phyloP scores from a whole-genome alignment of 2,797 vertebrate genomes.

The Cryptoblepharus egeriae region DNA sequence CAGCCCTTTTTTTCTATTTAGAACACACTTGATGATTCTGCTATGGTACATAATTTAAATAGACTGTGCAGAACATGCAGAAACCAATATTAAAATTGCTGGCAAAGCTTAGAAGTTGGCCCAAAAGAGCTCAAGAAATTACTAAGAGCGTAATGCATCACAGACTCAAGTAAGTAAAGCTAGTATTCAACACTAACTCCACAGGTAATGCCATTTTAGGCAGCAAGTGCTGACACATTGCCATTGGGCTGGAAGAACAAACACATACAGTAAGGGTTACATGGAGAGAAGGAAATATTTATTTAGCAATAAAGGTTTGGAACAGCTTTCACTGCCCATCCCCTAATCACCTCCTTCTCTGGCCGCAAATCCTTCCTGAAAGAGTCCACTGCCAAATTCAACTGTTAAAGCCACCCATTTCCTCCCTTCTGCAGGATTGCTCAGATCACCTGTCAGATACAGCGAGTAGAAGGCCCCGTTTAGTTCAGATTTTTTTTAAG shows the following conservation, averaged over 20 bases:
- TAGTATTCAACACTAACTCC: background rate
- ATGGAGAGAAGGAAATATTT: slow-evolving; percentile 17
- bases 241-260: slow-evolving; percentile 17
- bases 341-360: slow-evolving; percentile 8
- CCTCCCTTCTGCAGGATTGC: background rate
- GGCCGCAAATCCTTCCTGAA: slow-evolving; percentile 27
- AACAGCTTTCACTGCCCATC: slow-evolving; percentile 21
- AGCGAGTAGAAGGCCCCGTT: background rate
- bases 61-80: background rate
- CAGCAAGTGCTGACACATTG: background rate
- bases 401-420: slow-evolving; percentile 15
- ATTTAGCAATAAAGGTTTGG: slow-evolving; percentile 37
- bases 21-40: background rate
- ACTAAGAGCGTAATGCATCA: background rate
- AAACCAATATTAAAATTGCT: background rate
- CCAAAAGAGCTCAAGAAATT: background rate
- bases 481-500: background rate
- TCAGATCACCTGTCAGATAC: background rate
- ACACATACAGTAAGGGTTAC: slow-evolving; percentile 22
- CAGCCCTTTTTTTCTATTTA: too few relatives aligned
- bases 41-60: background rate
- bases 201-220: background rate
- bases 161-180: background rate
- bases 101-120: background rate
- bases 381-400: slow-evolving; percentile 34